Percentiles rank a stretch among this genome's conserved stretches.
These are phyloP conservation scores for Chrysogorgia sp. DNA, from an alignment of 92 coral and sea anemone genomes.

Conservation along the genomic window DNA sequence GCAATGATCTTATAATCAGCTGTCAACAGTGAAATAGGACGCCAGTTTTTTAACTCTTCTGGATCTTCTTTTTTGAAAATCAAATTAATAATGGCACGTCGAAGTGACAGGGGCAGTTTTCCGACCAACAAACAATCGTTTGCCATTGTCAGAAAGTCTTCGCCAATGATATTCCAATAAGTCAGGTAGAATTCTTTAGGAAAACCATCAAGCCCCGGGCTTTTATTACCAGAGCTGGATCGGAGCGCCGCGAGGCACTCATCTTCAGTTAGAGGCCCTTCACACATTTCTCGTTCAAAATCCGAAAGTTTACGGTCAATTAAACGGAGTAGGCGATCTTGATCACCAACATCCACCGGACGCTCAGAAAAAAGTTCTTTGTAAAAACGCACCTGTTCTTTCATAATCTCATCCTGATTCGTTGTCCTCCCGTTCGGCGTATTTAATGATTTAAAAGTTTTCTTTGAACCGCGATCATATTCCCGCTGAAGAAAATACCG, in stretches of 20 bases:
- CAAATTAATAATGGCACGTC: constrained; percentile 28
- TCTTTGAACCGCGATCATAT: background rate
- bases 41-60: constrained; percentile 29
- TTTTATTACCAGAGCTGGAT: background rate
- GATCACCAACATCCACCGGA: background rate
- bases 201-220: constrained; percentile 40
- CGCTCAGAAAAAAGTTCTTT: background rate
- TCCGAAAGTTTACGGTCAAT: constrained; percentile 10
- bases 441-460: background rate
- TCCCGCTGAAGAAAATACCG: constrained; percentile 16
- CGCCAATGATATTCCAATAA: constrained; percentile 7
- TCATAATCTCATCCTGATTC: constrained; percentile 2
- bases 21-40: constrained; percentile 38
- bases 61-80: constrained; percentile 34
- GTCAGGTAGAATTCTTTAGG: constrained; percentile 33
- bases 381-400: constrained; percentile 21
- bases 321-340: constrained; percentile 5
- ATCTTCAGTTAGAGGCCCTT: constrained; percentile 1
- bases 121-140: background rate
- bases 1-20: constrained; percentile 34
- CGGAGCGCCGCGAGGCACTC: constrained; percentile 36
- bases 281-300: constrained; percentile 1
- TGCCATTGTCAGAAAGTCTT: constrained; percentile 13
- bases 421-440: background rate
- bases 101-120: background rate